Evolutionary conservation across 2,797 vertebrate species (phyloP).

Genomic region (Diceros bicornis): DNA sequence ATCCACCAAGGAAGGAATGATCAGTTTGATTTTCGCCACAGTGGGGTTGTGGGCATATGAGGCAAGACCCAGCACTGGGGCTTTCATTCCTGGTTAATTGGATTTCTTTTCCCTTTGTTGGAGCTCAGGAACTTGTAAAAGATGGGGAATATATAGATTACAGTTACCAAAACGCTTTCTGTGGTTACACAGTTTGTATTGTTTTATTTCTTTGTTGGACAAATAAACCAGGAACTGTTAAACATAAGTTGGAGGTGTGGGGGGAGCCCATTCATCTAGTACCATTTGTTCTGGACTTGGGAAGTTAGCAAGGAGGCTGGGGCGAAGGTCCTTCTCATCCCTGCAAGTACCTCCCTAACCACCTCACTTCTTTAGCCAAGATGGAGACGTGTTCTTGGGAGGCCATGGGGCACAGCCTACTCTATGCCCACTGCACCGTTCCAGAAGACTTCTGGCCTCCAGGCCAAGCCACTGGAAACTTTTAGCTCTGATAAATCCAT

Average conservation of each 20-base stretch:
- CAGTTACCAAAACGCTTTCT: not conserved
- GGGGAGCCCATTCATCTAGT: not conserved
- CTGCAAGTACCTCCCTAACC: not conserved
- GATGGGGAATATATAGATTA: not conserved
- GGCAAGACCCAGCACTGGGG: not conserved
- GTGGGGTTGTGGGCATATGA: not conserved
- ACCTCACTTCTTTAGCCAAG: not conserved
- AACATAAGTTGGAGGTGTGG: not conserved
- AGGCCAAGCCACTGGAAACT: not conserved
- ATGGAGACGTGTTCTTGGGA: not conserved
- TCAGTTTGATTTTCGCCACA: not conserved
- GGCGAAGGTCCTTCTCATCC: not conserved
- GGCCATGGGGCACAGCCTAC: not conserved
- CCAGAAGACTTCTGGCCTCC: not conserved
- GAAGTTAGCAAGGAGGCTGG: not conserved
- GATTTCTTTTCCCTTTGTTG: conserved; percentile 27
- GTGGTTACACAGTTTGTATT: not conserved
- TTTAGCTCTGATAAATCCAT: not conserved
- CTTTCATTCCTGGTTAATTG: conserved; percentile 9
- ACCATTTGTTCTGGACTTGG: not conserved
- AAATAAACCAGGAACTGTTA: not conserved
- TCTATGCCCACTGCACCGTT: not conserved
- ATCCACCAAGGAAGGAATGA: not conserved
- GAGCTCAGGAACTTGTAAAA: not conserved
- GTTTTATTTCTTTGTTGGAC: conserved; percentile 24